Evolutionary conservation across 2,888 invertebrate species (phyloP), one percentile per base, ranked within the genome.

Genomic region (Caenorhabditis virilis): DNA sequence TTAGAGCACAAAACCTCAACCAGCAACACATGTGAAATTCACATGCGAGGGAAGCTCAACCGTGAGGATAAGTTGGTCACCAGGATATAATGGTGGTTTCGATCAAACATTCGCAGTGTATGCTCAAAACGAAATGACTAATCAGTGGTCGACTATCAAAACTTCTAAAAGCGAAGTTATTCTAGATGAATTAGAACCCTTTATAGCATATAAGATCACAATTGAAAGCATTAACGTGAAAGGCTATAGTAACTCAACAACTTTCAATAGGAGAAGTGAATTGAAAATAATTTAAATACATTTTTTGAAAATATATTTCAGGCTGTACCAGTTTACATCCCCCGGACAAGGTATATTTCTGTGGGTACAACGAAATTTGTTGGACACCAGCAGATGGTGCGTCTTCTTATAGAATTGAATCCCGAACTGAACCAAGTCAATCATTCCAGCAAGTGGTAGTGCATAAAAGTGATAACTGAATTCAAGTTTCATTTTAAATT

Each of bases 1-100:
- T 53, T 47, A 76, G 74, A 61, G 72, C 35, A 69, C 78, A 1
- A 66, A 64, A 26, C 79, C 79, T 2, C 78, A 79, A 47, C 69
- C 72, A 23, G 52, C 72, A 0, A 55, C 45, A 2, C 52, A 53
- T 35, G 55, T 63, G 2, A 54, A 65, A 9, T 61, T 76, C 13
- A 35, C 49, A 1, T 79, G 79, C 41, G 27, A 59, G 2, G 66
- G 72, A 18, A 68, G 69, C 9, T 59, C 39, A 9, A 62, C 57
- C 13, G 52, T 79, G 33, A 27, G 52, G 33, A 55, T 79, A 1
- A 26, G 50, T 9, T 78, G 76, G 76, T 35, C 23, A 15, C 60
- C 69, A 36, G 74, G 74, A 0, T 78, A 70, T 50, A 66, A 73
- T 43, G 76, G 76, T 2, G 73, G 70, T 23, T 61, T 64, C 27